These are phyloP conservation scores for Lutjanus campechanus DNA, from an alignment of 2,797 vertebrate species.

Conservation along the genomic window DNA sequence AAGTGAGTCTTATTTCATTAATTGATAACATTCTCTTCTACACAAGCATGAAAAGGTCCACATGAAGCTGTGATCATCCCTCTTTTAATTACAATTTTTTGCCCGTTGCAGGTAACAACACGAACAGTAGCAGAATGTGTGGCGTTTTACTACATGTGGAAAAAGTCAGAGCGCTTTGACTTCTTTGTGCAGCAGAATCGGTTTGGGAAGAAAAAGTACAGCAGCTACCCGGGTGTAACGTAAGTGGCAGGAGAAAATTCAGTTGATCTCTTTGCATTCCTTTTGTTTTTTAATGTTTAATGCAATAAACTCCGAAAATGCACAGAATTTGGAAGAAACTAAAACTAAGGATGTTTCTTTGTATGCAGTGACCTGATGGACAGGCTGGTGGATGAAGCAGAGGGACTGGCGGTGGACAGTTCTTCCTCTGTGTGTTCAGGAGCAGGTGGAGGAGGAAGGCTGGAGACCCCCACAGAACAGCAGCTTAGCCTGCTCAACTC, in stretches of 20 bases:
- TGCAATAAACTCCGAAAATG: background rate
- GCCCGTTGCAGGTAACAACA: conserved; percentile 88
- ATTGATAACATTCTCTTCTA: background rate
- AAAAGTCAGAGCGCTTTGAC: conserved; percentile 98
- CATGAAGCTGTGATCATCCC: background rate
- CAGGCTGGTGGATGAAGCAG: conserved; percentile 96
- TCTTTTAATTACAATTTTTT: background rate
- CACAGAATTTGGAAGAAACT: background rate
- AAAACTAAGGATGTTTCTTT: background rate
- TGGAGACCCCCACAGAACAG: conserved; percentile 92
- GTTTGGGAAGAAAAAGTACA: conserved; percentile 98
- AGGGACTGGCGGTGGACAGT: conserved; percentile 91
- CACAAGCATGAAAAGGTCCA: background rate
- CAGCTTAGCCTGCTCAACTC: conserved; percentile 95
- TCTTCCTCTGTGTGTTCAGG: conserved; percentile 91
- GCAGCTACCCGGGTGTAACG: conserved; percentile 98
- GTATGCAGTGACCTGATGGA: conserved; percentile 95
- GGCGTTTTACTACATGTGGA: conserved; percentile 99
- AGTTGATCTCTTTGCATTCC: background rate
- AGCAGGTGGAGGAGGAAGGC: conserved; percentile 85
- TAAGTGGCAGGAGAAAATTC: conserved; percentile 83
- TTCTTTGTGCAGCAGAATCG: conserved; percentile 97
- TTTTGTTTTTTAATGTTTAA: background rate
- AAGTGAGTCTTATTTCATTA: conserved; percentile 84
- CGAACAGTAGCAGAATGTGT: conserved; percentile 98